These are phyloP conservation scores for Potamarius usumacintae DNA, from an alignment of 2,113 vertebrate genomes.

Conservation along the genomic window DNA sequence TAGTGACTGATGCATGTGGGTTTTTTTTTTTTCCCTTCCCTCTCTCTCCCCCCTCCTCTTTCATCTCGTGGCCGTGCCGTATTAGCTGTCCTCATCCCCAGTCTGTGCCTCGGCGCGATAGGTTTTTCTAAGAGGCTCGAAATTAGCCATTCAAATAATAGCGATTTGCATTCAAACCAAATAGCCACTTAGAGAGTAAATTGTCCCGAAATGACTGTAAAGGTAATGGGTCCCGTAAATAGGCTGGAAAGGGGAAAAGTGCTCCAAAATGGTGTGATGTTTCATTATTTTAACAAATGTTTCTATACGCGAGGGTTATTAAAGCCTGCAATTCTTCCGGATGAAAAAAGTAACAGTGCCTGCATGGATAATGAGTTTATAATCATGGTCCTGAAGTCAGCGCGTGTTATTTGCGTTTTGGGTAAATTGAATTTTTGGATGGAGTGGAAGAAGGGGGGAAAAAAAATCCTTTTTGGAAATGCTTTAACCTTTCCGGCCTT, in stretches of 20 bases:
- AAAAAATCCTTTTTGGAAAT: background rate
- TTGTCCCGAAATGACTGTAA: constrained; percentile 52
- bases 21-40: background rate
- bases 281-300: constrained; percentile 54
- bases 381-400: constrained; percentile 49
- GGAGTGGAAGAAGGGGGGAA: background rate
- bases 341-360: constrained; percentile 35
- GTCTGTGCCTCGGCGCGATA: background rate
- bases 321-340: constrained; percentile 45
- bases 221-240: constrained; percentile 56
- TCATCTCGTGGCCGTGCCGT: background rate
- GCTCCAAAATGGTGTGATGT: constrained; percentile 46
- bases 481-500: no score
- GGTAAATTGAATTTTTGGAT: constrained; percentile 50
- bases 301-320: constrained; percentile 51
- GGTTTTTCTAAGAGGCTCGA: constrained; percentile 33
- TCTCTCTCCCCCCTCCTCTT: background rate
- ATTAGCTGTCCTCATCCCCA: background rate
- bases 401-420: constrained; percentile 37
- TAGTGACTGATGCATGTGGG: background rate
- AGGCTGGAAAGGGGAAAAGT: constrained; percentile 50
- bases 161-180: constrained; percentile 57
- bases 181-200: constrained; percentile 55
- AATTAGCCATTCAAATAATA: constrained; percentile 55
- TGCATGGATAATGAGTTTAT: constrained; percentile 54